Conservation (phyloP, 1,140 invertebrate genomes). For the Scaptodrosophila lebanonensis region DNA sequence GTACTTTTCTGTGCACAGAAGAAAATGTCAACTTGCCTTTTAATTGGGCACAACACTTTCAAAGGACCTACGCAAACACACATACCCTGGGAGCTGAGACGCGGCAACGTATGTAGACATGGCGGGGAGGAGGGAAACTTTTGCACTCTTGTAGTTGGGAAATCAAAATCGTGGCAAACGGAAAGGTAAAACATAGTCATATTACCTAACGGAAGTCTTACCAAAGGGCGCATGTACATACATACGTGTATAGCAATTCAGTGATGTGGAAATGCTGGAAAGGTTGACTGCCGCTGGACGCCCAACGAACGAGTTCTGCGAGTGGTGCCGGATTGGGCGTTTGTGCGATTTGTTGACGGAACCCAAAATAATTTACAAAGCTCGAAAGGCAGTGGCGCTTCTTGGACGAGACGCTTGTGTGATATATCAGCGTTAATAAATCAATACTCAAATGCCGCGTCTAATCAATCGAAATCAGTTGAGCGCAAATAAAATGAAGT, state of each 20-base stretch:
- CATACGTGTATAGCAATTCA: slow-evolving; percentile 49
- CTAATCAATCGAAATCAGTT: slow-evolving; percentile 36
- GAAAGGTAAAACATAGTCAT: slow-evolving; percentile 40
- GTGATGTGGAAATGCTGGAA: slow-evolving; percentile 39
- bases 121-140: slow-evolving; percentile 7
- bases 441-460: slow-evolving; percentile 54
- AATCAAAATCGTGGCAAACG: slow-evolving; percentile 51
- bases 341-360: too few species aligned
- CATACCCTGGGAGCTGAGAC: too few species aligned
- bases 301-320: slow-evolving; percentile 20
- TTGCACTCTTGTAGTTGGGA: slow-evolving; percentile 28
- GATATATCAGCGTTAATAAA: slow-evolving; percentile 53
- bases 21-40: slow-evolving; percentile 33
- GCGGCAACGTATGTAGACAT: too few species aligned
- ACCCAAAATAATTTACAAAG: slow-evolving; percentile 13
- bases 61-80: slow-evolving; percentile 4
- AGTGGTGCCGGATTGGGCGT: slow-evolving; percentile 6
- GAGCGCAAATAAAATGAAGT: slow-evolving; percentile 12
- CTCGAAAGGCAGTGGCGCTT: slow-evolving; percentile 4
- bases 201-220: slow-evolving; percentile 61
- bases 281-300: background rate
- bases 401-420: slow-evolving; percentile 40
- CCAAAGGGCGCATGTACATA: slow-evolving; percentile 16
- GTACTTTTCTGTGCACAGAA: slow-evolving; percentile 10
- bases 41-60: slow-evolving; percentile 27